phyloP scores from a whole-genome alignment of 2,113 vertebrate species.

The Gopherus evgoodei region DNA sequence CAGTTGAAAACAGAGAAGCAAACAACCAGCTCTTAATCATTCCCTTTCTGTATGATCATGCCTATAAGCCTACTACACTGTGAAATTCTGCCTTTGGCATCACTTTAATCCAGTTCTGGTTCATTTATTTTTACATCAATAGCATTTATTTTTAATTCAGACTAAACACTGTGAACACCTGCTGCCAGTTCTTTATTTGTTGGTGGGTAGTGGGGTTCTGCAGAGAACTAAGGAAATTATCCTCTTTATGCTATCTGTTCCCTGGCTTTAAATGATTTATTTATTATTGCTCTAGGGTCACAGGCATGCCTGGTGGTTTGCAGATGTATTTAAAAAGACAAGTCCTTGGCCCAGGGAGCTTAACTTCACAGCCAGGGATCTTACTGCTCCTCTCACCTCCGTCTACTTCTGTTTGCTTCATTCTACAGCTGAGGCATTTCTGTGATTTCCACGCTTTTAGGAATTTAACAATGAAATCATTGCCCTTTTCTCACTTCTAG shows the following conservation, averaged over 20 bases:
- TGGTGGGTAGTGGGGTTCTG: background rate
- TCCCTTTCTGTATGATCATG: background rate
- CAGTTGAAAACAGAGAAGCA: background rate
- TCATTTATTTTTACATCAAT: background rate
- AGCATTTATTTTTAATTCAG: background rate
- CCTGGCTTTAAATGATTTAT: background rate
- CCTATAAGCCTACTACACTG: too few relatives aligned
- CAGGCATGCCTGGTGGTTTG: background rate
- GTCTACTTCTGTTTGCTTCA: background rate
- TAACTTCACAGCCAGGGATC: background rate
- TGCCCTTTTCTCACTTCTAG: background rate
- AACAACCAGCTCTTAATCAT: background rate
- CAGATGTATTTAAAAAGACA: background rate
- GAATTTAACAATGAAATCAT: background rate
- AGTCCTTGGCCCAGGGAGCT: background rate
- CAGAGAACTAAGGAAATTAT: background rate
- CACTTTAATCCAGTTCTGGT: background rate
- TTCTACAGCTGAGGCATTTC: background rate
- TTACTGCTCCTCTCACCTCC: background rate
- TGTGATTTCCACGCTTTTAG: background rate
- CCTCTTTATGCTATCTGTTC: background rate
- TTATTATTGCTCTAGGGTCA: background rate
- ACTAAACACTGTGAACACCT: background rate
- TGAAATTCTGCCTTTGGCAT: background rate
- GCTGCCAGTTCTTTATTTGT: background rate